These are phyloP conservation scores for Takifugu rubripes DNA, from an alignment of 2,797 vertebrate genomes.

Conservation along the genomic window DNA sequence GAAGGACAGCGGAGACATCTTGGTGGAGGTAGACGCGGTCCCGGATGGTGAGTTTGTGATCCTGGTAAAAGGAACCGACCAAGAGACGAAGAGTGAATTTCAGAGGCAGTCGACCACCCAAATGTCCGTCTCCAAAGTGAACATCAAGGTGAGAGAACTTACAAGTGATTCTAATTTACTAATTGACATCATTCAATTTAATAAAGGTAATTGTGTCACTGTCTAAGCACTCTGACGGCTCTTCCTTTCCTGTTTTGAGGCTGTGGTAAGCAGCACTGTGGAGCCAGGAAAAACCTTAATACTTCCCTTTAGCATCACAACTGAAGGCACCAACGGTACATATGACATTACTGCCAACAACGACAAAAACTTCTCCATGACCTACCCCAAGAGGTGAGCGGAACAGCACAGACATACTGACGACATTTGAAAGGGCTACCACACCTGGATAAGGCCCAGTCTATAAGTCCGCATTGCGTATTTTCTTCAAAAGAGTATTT, in stretches of 20 bases:
- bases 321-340: conserved; percentile 43
- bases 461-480: no score
- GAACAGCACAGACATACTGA: not conserved
- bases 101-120: conserved; percentile 76
- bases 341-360: conserved; percentile 58
- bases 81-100: conserved; percentile 51
- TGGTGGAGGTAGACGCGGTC: conserved; percentile 58
- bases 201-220: not conserved
- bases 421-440: not conserved
- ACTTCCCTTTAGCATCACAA: conserved; percentile 62
- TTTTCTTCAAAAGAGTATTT: no score
- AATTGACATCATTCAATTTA: no score
- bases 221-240: no score
- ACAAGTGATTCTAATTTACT: no score
- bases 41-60: conserved; percentile 72
- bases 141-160: conserved; percentile 55
- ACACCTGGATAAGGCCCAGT: no score
- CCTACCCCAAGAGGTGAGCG: conserved; percentile 30
- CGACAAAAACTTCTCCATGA: conserved; percentile 58
- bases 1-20: conserved; percentile 57
- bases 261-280: conserved; percentile 49
- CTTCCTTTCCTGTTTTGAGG: conserved; percentile 34
- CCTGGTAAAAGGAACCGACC: conserved; percentile 63
- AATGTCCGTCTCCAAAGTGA: conserved; percentile 67
- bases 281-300: conserved; percentile 59